phyloP scores from a whole-genome alignment of 2,797 vertebrate genomes.

The Mormyrus hasselquistii region DNA sequence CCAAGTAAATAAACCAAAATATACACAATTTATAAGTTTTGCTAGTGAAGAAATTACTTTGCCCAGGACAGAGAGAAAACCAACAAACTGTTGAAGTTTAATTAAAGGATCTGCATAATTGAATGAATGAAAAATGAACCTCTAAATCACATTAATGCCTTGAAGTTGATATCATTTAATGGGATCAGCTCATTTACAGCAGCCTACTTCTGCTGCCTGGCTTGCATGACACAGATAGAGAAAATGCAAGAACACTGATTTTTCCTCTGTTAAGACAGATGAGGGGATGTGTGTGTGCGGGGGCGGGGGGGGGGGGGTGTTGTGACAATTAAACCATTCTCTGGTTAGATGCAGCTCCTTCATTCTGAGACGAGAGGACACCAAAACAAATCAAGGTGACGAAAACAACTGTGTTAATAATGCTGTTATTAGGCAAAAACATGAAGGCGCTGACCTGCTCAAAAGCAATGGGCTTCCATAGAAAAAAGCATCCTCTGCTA shows the following conservation, averaged over 20 bases:
- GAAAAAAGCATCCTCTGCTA: not conserved
- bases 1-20: not conserved
- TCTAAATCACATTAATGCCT: conserved; percentile 53
- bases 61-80: conserved; percentile 34
- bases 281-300: conserved; percentile 13
- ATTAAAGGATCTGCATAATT: conserved; percentile 53
- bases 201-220: conserved; percentile 26
- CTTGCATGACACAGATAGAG: conserved; percentile 26
- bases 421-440: conserved; percentile 42
- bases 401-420: conserved; percentile 42
- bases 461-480: not conserved
- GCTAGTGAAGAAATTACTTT: conserved; percentile 17
- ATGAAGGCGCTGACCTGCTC: conserved; percentile 41
- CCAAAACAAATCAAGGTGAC: conserved; percentile 36
- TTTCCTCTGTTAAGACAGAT: conserved; percentile 37
- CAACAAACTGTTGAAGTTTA: conserved; percentile 43
- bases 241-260: conserved; percentile 39
- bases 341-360: conserved; percentile 39
- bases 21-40: conserved; percentile 2
- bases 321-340: conserved; percentile 41
- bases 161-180: conserved; percentile 69
- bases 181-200: conserved; percentile 51
- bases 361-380: conserved; percentile 31
- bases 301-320: conserved; percentile 7
- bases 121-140: conserved; percentile 40